Evolutionary conservation across 2,797 vertebrate species (phyloP), one percentile per base, ranked within the genome.

Genomic region (Hydrophis major): DNA sequence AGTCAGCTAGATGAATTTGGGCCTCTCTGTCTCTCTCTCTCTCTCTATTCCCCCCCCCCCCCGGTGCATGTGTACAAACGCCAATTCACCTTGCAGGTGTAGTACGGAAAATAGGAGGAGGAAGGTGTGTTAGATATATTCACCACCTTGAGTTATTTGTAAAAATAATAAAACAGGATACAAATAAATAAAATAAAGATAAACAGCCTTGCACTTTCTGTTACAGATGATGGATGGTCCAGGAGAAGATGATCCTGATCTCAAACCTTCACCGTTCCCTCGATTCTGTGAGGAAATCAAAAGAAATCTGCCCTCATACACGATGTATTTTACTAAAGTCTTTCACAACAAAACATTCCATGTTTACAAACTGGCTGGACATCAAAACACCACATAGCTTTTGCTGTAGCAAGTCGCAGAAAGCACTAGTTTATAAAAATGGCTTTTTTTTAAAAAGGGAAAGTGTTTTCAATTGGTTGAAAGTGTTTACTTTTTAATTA

Each of bases 281-380:
- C 98, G 99, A 13, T 99, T 99, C 95, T 99, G 99, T 25, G 98
- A 99, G 95, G 98, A 98, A 95, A 96, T 99, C 14, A 99, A 99
- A 97, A 98, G 96, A 3, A 98, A 98, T 90, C 93, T 96, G 0
- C 96, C 97, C 0, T 95, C 98, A 3, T 99, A 99, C 93, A 92
- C 95, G 0, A 89, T 92, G 2, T 97, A 98, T 95, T 99, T 99
- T 97, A 98, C 98, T 56, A 97, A 97, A 92, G 98, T 98, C 11
- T 99, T 99, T 95, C 98, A 98, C 94, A 99, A 99, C 97, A 99
- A 99, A 97, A 99, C 99, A 12, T 99, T 99, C 97, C 98, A 99
- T 0, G 98, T 99, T 90, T 99, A 99, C 98, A 98, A 97, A 95
- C 97, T 99, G 57, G 98, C 96, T 78, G 96, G 96, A 87, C 96